Percentiles rank a stretch among this genome's conserved stretches.
Evolutionary conservation across 2,888 invertebrate genomes (phyloP).

Genomic region (Diachrysia chrysitis): DNA sequence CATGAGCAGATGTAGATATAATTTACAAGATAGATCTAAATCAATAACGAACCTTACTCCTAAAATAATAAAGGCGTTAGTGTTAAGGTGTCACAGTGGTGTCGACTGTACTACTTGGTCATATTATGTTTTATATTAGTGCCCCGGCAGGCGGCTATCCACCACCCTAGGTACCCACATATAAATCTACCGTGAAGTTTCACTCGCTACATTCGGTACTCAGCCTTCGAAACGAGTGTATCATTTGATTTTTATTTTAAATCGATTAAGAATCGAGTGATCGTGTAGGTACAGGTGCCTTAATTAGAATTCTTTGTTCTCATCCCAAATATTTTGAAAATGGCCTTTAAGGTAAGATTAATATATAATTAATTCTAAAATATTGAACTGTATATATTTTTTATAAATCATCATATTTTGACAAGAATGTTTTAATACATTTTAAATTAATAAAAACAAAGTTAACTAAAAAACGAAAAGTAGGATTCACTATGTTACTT

Average conservation of each 20-base stretch:
- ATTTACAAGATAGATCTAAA: background rate
- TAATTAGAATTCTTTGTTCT: slow-evolving; percentile 58
- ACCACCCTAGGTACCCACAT: slow-evolving; percentile 65
- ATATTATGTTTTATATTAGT: slow-evolving; percentile 21
- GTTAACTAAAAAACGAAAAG: too few relatives aligned
- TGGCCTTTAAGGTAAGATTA: slow-evolving; percentile 78
- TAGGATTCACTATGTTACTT: too few relatives aligned
- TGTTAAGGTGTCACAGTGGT: background rate
- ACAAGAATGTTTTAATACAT: too few relatives aligned
- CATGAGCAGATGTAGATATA: too few relatives aligned
- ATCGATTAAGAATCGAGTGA: slow-evolving; percentile 40
- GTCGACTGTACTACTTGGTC: background rate
- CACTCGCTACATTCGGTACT: slow-evolving; percentile 75
- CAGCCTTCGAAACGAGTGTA: slow-evolving; percentile 66
- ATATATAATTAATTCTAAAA: background rate
- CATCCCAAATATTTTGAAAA: slow-evolving; percentile 61
- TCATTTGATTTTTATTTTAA: slow-evolving; percentile 49
- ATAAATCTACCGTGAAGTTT: slow-evolving; percentile 74
- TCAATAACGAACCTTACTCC: background rate
- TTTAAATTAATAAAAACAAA: too few relatives aligned
- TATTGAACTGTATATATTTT: too few relatives aligned
- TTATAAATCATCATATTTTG: too few relatives aligned
- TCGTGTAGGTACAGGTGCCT: slow-evolving; percentile 60
- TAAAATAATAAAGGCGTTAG: background rate
- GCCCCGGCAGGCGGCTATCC: slow-evolving; percentile 27